Percentiles rank a stretch among this genome's conserved stretches.
Conservation (phyloP, 2,113 vertebrate genomes). For the Brachyhypopomus occidentalis region DNA sequence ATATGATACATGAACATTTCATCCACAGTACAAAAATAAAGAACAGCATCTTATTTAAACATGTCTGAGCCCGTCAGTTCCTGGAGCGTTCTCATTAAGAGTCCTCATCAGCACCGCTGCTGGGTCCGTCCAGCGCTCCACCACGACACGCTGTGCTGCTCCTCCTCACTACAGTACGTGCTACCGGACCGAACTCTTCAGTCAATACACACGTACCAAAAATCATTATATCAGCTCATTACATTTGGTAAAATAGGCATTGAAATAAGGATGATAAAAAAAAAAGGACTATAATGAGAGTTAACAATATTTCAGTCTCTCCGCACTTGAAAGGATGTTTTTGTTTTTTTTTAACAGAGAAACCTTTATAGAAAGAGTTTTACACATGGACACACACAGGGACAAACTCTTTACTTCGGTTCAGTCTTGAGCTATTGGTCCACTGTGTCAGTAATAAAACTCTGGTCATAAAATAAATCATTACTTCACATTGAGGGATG, state of each 20-base stretch:
- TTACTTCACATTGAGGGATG: conserved; percentile 31
- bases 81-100: conserved; percentile 17
- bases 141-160: neutral
- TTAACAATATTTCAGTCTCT: neutral
- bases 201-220: conserved; percentile 32
- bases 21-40: conserved; percentile 55
- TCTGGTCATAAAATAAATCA: conserved; percentile 37
- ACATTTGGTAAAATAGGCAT: conserved; percentile 25
- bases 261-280: conserved; percentile 41
- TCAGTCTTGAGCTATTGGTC: conserved; percentile 21
- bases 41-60: conserved; percentile 42
- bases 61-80: conserved; percentile 18
- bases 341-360: neutral
- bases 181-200: conserved; percentile 6
- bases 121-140: conserved; percentile 11
- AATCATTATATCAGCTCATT: conserved; percentile 23
- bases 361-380: conserved; percentile 14
- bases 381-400: conserved; percentile 13
- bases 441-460: conserved; percentile 22
- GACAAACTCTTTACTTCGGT: conserved; percentile 6
- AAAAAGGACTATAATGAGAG: neutral
- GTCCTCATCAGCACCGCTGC: conserved; percentile 11
- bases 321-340: neutral
- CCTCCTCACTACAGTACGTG: conserved; percentile 23
- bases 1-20: conserved; percentile 27